phyloP scores from a whole-genome alignment of 2,888 invertebrate species.

The Xylota segnis region DNA sequence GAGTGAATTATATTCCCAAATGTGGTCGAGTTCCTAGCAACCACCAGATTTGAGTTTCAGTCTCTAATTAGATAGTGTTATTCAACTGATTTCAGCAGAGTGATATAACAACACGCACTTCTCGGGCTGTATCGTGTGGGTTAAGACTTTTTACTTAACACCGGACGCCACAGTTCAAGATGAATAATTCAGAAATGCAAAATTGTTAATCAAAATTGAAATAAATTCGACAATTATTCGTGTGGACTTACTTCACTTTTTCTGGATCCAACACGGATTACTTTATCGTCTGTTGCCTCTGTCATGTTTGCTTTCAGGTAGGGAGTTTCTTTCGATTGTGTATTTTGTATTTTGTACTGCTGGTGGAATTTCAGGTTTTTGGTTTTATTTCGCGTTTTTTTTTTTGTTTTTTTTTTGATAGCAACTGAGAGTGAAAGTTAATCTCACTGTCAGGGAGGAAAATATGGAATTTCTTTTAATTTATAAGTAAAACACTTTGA shows the following conservation, averaged over 20 bases:
- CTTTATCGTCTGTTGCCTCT: conserved; percentile 81
- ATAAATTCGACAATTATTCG: conserved; percentile 14
- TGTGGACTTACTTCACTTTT: conserved; percentile 91
- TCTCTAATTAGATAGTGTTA: conserved; percentile 28
- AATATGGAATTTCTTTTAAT: conserved; percentile 54
- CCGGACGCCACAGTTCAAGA: conserved; percentile 4
- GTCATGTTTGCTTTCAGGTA: conserved; percentile 27
- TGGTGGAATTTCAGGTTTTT: conserved; percentile 24
- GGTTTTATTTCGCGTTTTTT: background rate
- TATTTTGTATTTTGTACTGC: conserved; percentile 1
- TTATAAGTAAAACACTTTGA: conserved; percentile 73
- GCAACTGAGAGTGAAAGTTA: conserved; percentile 78
- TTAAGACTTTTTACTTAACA: background rate
- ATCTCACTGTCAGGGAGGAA: conserved; percentile 44
- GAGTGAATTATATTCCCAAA: background rate
- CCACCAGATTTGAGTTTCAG: background rate
- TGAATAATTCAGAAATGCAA: conserved; percentile 63
- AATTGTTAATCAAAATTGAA: conserved; percentile 1
- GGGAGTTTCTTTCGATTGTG: conserved; percentile 15
- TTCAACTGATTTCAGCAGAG: background rate
- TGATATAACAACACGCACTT: conserved; percentile 39
- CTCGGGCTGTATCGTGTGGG: conserved; percentile 6
- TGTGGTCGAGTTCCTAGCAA: background rate
- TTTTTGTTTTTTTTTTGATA: background rate
- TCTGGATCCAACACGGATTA: conserved; percentile 91